Conservation (phyloP, 1,140 invertebrate genomes). For the Metaphire vulgaris region DNA sequence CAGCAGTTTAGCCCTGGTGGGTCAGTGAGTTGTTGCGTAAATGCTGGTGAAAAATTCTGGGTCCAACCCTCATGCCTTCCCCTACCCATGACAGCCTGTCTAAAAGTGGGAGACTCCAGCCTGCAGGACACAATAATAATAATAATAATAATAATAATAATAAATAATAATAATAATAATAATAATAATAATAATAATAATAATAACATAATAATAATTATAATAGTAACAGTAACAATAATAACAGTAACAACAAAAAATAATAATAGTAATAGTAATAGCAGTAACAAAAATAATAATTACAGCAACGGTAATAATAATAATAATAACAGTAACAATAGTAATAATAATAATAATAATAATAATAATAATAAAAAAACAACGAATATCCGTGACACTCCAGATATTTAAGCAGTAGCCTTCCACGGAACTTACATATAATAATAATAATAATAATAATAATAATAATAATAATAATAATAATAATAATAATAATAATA, state of each 20-base stretch:
- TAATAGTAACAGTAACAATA: not conserved
- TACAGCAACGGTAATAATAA: not conserved
- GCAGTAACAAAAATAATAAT: not conserved
- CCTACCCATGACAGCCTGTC: not conserved
- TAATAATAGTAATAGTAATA: not conserved
- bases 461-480: too few relatives aligned
- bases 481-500: too few relatives aligned
- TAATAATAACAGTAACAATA: constrained; percentile 7
- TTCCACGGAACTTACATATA: too few relatives aligned
- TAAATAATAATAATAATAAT: not conserved
- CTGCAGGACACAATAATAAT: not conserved
- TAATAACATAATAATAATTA: not conserved
- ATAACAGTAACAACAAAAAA: not conserved
- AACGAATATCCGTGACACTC: too few relatives aligned
- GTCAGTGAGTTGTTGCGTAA: not conserved
- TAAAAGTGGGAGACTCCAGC: too few relatives aligned
- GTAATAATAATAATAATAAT: constrained; percentile 10
- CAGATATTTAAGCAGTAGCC: too few relatives aligned
- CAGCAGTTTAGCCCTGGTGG: constrained; percentile 91
- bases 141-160: not conserved
- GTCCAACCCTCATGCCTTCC: not conserved
- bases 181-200: constrained; percentile 1
- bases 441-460: too few relatives aligned
- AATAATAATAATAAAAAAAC: not conserved
- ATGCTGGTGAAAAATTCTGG: too few relatives aligned